A percentile compares a stretch with the other conserved stretches of the same genome.
Evolutionary conservation across 2,888 invertebrate genomes (phyloP).

Genomic region (Nymphalis polychloros): DNA sequence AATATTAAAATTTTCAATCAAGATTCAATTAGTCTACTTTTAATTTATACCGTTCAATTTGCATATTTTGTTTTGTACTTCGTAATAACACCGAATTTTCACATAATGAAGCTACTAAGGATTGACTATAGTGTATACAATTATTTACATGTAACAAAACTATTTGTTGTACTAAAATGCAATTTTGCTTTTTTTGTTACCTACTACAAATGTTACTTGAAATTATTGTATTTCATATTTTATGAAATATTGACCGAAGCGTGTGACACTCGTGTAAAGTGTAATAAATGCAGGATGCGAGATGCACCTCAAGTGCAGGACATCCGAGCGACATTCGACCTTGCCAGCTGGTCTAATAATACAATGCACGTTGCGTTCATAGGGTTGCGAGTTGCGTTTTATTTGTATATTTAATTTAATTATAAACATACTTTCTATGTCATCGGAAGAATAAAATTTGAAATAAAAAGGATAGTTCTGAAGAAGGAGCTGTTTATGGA

Average conservation of each 20-base stretch:
- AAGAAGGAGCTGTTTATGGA: too few species aligned
- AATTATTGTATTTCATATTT: neutral
- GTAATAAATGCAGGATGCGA: conserved; percentile 40
- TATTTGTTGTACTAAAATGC: neutral
- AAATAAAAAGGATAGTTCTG: too few species aligned
- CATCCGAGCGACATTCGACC: conserved; percentile 40
- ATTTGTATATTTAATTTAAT: neutral
- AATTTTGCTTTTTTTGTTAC: neutral
- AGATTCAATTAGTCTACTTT: too few species aligned
- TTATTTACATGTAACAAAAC: neutral
- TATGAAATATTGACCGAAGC: conserved; percentile 2
- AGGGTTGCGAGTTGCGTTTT: conserved; percentile 11
- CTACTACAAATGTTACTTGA: neutral
- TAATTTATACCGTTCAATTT: too few species aligned
- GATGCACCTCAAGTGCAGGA: conserved; percentile 39
- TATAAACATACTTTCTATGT: neutral
- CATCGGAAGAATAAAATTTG: too few species aligned
- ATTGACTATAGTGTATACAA: too few species aligned
- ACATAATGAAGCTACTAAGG: too few species aligned
- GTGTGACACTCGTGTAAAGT: conserved; percentile 16
- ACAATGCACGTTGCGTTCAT: conserved; percentile 16
- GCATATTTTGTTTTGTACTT: too few species aligned
- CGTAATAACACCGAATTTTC: too few species aligned
- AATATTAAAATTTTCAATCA: neutral
- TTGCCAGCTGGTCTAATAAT: conserved; percentile 41